Percentiles rank a stretch among this genome's conserved stretches.
Conservation (phyloP, 2,113 vertebrate genomes). For the Osmerus eperlanus region DNA sequence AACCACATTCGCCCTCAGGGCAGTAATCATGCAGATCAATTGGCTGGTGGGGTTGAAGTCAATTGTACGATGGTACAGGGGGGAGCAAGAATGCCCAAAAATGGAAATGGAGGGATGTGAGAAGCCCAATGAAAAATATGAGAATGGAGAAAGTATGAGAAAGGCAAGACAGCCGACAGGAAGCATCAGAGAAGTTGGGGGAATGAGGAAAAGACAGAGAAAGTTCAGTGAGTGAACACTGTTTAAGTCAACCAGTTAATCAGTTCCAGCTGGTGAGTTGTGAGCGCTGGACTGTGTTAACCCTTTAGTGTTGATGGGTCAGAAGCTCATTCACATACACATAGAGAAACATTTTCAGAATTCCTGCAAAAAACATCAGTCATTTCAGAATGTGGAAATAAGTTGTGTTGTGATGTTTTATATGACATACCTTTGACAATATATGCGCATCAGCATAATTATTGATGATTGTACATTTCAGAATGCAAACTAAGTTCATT, state of each 20-base stretch:
- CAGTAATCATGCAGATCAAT: conserved; percentile 44
- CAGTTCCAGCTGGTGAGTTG: conserved; percentile 66
- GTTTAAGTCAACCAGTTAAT: conserved; percentile 65
- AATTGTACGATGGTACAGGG: conserved; percentile 33
- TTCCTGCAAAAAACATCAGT: neutral
- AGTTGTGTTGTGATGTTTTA: conserved; percentile 31
- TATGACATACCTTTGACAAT: too few relatives aligned
- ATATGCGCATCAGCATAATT: too few relatives aligned
- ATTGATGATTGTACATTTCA: too few relatives aligned
- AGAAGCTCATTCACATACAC: conserved; percentile 32
- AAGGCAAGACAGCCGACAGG: conserved; percentile 36
- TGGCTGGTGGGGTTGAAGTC: conserved; percentile 32
- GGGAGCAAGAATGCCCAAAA: conserved; percentile 39
- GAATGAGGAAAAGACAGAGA: neutral
- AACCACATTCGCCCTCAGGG: neutral
- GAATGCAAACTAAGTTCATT: too few relatives aligned
- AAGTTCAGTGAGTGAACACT: conserved; percentile 25
- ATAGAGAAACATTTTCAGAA: conserved; percentile 15
- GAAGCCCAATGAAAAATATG: conserved; percentile 43
- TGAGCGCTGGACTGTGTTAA: conserved; percentile 36
- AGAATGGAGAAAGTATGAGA: conserved; percentile 35
- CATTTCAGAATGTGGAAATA: conserved; percentile 43
- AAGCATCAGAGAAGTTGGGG: conserved; percentile 6
- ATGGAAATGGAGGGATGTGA: conserved; percentile 53
- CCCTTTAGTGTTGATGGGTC: conserved; percentile 49